phyloP scores from a whole-genome alignment of 2,888 invertebrate genomes.

The Netelia virgata region DNA sequence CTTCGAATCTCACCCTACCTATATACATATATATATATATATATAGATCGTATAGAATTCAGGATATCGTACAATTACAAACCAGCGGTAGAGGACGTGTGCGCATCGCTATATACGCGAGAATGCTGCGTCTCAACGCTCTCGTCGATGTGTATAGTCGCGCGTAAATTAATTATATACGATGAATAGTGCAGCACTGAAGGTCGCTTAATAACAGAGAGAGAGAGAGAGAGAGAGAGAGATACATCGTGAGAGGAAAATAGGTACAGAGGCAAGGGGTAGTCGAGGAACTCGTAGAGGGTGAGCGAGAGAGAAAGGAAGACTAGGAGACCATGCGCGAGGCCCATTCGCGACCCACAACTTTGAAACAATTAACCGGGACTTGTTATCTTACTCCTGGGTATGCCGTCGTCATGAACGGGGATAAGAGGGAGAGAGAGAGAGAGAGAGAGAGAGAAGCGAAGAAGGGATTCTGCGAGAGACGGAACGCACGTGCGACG shows the following conservation, averaged over 20 bases:
- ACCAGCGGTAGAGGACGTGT: conserved; percentile 31
- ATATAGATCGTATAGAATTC: conserved; percentile 20
- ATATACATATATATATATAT: conserved; percentile 37
- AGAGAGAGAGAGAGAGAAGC: conserved; percentile 13
- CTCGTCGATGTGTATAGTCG: conserved; percentile 41
- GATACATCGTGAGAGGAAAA: conserved; percentile 8
- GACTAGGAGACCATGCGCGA: background rate
- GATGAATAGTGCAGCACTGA: conserved; percentile 71
- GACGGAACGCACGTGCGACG: conserved; percentile 19
- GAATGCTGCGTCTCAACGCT: conserved; percentile 1
- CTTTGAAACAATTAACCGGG: conserved; percentile 80
- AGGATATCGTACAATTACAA: conserved; percentile 71
- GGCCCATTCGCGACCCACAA: conserved; percentile 67
- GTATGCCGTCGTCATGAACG: conserved; percentile 55
- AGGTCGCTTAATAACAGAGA: conserved; percentile 19
- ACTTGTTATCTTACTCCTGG: conserved; percentile 76
- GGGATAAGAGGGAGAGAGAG: background rate
- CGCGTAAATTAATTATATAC: conserved; percentile 78
- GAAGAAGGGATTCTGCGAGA: conserved; percentile 45
- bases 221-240: conserved; percentile 10
- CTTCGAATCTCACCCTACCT: conserved; percentile 52
- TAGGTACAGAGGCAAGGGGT: background rate
- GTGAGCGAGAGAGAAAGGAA: conserved; percentile 8
- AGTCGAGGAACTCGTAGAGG: background rate
- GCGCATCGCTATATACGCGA: conserved; percentile 7